Conservation (phyloP, 2,797 vertebrate genomes). For the Bucorvus abyssinicus region DNA sequence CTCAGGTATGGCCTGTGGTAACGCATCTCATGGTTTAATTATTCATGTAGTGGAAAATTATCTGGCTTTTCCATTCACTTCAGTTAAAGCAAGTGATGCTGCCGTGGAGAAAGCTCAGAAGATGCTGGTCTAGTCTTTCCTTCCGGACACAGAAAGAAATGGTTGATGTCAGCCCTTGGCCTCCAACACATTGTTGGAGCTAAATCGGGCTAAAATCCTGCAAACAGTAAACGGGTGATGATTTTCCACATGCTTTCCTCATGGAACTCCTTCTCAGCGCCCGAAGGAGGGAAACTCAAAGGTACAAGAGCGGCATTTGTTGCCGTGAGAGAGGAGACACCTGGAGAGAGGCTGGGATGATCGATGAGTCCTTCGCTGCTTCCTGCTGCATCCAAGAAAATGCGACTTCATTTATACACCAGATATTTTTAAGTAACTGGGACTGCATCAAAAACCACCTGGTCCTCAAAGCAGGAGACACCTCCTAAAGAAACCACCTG, state of each 20-base stretch:
- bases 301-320: not conserved
- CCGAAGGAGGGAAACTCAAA: not conserved
- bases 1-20: not conserved
- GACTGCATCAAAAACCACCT: not conserved
- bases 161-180: not conserved
- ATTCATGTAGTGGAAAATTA: not conserved
- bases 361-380: not conserved
- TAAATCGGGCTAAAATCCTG: not conserved
- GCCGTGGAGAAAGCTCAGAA: not conserved
- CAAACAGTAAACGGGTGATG: not conserved
- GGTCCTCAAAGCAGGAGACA: not conserved
- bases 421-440: not conserved
- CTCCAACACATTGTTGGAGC: not conserved
- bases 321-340: not conserved
- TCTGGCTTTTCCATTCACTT: not conserved
- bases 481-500: not conserved
- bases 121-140: not conserved
- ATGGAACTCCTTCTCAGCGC: not conserved
- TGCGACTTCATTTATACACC: fast-evolving
- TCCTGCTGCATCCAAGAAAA: not conserved
- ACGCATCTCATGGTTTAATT: conserved; percentile 1
- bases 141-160: not conserved
- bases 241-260: not conserved
- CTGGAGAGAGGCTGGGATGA: not conserved
- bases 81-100: not conserved